phyloP scores from a whole-genome alignment of 2,113 vertebrate genomes.

The Phaethon lepturus region DNA sequence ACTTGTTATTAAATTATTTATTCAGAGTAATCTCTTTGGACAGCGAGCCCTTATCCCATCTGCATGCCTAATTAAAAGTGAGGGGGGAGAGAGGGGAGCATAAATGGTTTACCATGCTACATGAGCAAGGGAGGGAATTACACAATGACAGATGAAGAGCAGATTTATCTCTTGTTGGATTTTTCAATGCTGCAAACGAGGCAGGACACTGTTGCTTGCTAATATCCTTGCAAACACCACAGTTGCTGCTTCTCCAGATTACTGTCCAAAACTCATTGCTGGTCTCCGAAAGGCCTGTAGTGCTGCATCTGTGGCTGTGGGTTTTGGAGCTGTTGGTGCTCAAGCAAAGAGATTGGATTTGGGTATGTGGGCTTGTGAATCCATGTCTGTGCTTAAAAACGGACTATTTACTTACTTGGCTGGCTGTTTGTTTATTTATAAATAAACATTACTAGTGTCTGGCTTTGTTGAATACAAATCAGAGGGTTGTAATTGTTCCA shows the following conservation, averaged over 20 bases:
- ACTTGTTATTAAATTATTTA: constrained; percentile 74
- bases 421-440: constrained; percentile 65
- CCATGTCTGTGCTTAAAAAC: constrained; percentile 38
- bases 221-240: constrained; percentile 64
- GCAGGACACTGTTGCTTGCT: constrained; percentile 66
- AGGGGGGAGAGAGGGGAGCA: constrained; percentile 42
- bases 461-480: constrained; percentile 54
- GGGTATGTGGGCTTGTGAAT: constrained; percentile 39
- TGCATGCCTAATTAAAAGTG: constrained; percentile 72
- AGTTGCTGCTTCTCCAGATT: constrained; percentile 41
- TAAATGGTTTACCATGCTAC: constrained; percentile 64
- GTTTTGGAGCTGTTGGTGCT: constrained; percentile 10
- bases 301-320: not conserved
- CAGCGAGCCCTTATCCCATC: constrained; percentile 67
- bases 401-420: constrained; percentile 38
- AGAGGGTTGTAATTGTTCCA: constrained; percentile 46
- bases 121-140: constrained; percentile 61
- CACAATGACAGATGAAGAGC: constrained; percentile 65
- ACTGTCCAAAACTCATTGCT: constrained; percentile 53
- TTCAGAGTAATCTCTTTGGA: constrained; percentile 73
- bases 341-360: constrained; percentile 9
- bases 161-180: constrained; percentile 62
- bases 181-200: constrained; percentile 67
- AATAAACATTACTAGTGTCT: constrained; percentile 49
- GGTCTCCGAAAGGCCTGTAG: constrained; percentile 36